phyloP scores from a whole-genome alignment of 2,113 vertebrate genomes.

The Macquaria ambigua region DNA sequence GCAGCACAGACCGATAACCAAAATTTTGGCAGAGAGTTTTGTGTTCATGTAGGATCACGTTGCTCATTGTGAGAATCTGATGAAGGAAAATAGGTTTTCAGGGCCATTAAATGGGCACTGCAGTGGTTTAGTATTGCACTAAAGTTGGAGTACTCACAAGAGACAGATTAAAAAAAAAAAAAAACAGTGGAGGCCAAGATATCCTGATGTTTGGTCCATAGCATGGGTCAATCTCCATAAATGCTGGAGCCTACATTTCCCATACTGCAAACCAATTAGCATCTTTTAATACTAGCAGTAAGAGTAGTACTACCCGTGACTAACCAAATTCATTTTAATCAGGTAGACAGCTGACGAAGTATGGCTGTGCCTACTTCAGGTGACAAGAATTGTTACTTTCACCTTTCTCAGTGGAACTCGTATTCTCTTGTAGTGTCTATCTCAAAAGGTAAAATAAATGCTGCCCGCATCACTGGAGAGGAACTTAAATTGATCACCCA shows the following conservation, averaged over 20 bases:
- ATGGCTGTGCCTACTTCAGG: background rate
- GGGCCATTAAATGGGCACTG: background rate
- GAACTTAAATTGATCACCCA: constrained; percentile 20
- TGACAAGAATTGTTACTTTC: background rate
- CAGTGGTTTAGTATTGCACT: background rate
- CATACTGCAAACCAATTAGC: background rate
- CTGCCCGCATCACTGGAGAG: background rate
- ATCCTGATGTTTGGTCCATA: no score
- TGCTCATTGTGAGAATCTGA: no score
- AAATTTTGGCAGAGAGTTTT: background rate
- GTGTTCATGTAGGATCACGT: background rate
- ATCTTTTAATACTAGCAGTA: no score
- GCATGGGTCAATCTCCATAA: background rate
- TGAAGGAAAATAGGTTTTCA: background rate
- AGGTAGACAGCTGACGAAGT: background rate
- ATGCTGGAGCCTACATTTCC: background rate
- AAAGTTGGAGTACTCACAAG: background rate
- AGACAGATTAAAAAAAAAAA: no score
- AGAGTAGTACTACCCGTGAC: background rate
- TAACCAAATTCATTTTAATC: background rate
- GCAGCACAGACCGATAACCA: background rate
- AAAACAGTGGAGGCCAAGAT: background rate
- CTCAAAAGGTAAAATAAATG: background rate
- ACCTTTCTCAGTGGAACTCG: background rate
- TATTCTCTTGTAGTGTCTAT: background rate